phyloP scores from a whole-genome alignment of 2,888 invertebrate species.

The Eulithis prunata region DNA sequence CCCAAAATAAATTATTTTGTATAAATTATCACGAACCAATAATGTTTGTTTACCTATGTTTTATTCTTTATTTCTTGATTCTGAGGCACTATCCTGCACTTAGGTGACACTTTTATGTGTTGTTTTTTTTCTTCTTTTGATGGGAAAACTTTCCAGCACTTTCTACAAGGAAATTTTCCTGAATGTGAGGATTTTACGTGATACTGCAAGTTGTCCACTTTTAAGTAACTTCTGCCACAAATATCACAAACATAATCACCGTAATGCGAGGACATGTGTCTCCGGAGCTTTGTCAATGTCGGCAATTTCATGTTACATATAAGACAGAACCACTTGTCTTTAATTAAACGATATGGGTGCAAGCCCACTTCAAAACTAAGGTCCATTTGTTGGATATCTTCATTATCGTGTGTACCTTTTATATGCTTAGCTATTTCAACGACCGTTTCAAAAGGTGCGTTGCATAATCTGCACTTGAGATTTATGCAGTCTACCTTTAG shows the following conservation, averaged over 20 bases:
- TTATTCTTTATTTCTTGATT: slow-evolving; percentile 21
- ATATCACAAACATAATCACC: slow-evolving; percentile 68
- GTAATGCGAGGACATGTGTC: slow-evolving; percentile 71
- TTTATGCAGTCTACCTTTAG: slow-evolving; percentile 71
- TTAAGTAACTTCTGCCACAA: slow-evolving; percentile 68
- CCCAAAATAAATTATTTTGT: too few relatives aligned
- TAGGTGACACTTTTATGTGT: slow-evolving; percentile 58
- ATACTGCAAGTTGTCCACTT: slow-evolving; percentile 65
- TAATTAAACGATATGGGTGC: slow-evolving; percentile 66
- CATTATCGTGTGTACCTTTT: slow-evolving; percentile 52
- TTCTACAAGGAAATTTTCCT: slow-evolving; percentile 60
- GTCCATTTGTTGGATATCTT: slow-evolving; percentile 48
- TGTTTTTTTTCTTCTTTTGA: slow-evolving; percentile 57
- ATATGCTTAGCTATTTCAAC: slow-evolving; percentile 63
- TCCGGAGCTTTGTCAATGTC: slow-evolving; percentile 60
- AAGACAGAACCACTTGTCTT: slow-evolving; percentile 63
- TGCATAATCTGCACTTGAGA: slow-evolving; percentile 65
- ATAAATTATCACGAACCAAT: too few relatives aligned
- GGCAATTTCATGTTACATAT: slow-evolving; percentile 64
- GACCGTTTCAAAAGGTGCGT: slow-evolving; percentile 38
- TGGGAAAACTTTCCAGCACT: slow-evolving; percentile 68
- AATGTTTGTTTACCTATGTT: slow-evolving; percentile 2
- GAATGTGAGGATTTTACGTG: slow-evolving; percentile 67
- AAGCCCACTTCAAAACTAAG: slow-evolving; percentile 61
- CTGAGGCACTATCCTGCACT: slow-evolving; percentile 54